Evolutionary conservation across 37 sponge, comb jelly and placozoan genomes (phyloP).

Genomic region (Spongilla lacustris): DNA sequence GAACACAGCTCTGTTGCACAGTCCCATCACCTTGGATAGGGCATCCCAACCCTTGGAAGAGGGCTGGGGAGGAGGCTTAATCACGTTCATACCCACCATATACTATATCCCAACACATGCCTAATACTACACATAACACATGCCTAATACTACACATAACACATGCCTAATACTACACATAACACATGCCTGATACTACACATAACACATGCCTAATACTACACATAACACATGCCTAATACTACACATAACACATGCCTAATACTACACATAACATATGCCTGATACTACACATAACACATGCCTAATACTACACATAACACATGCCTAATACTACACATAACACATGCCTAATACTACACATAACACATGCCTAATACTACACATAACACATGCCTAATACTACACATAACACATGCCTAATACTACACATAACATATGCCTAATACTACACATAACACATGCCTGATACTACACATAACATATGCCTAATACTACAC

Average conservation of each 20-base stretch:
- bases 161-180: not conserved
- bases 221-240: not conserved
- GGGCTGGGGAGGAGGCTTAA: not conserved
- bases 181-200: not conserved
- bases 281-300: not conserved
- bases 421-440: not conserved
- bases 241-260: not conserved
- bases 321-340: not conserved
- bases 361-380: not conserved
- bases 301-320: no score
- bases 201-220: no score
- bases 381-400: not conserved
- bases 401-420: not conserved
- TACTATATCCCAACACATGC: not conserved
- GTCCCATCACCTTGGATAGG: constrained; percentile 74
- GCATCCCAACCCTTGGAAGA: constrained; percentile 76
- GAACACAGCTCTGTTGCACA: constrained; percentile 93
- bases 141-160: not conserved
- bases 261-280: not conserved
- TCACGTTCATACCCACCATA: not conserved
- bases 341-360: no score
- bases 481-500: no score
- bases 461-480: not conserved
- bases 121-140: not conserved
- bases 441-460: not conserved